Percentiles rank a stretch among this genome's conserved stretches.
Conservation (phyloP, 2,888 invertebrate genomes). For the Drosophila meridionalis region DNA sequence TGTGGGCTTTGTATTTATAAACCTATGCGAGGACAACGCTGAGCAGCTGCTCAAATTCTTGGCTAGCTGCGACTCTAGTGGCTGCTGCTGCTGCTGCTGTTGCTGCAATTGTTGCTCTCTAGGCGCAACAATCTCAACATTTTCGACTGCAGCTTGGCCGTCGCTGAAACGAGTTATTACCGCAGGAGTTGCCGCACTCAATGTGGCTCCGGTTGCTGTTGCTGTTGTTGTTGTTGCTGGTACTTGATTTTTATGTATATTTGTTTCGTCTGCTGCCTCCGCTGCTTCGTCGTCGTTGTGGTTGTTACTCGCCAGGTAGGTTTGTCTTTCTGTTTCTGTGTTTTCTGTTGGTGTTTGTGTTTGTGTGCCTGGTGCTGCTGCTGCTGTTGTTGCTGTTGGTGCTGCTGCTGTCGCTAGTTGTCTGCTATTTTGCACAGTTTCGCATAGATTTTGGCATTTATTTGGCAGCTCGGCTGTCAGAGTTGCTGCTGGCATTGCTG, state of each 20-base stretch:
- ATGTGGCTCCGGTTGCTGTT: constrained; percentile 47
- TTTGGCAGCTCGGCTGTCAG: constrained; percentile 55
- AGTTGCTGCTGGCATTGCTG: constrained; percentile 44
- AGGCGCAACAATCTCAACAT: constrained; percentile 66
- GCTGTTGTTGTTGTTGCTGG: constrained; percentile 60
- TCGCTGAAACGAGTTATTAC: constrained; percentile 72
- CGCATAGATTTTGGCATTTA: constrained; percentile 78
- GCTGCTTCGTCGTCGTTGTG: constrained; percentile 68
- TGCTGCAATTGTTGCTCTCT: constrained; percentile 59
- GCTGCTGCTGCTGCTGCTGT: constrained; percentile 28
- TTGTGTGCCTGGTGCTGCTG: constrained; percentile 26
- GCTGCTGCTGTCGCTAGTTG: constrained; percentile 37
- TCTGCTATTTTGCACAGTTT: constrained; percentile 61
- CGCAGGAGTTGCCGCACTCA: constrained; percentile 65
- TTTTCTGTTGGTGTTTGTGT: constrained; percentile 30
- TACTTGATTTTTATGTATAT: constrained; percentile 79
- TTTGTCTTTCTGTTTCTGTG: constrained; percentile 62
- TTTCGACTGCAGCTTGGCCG: constrained; percentile 69
- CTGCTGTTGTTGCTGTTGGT: constrained; percentile 15
- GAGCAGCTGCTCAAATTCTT: constrained; percentile 55
- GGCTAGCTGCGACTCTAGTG: constrained; percentile 47
- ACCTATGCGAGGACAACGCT: constrained; percentile 46
- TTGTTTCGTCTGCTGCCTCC: constrained; percentile 74
- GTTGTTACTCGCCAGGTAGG: constrained; percentile 75
- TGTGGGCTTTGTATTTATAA: constrained; percentile 38